Base-by-base conservation (phyloP, 2,888 invertebrate species). In the Vesta saturnalis region DNA sequence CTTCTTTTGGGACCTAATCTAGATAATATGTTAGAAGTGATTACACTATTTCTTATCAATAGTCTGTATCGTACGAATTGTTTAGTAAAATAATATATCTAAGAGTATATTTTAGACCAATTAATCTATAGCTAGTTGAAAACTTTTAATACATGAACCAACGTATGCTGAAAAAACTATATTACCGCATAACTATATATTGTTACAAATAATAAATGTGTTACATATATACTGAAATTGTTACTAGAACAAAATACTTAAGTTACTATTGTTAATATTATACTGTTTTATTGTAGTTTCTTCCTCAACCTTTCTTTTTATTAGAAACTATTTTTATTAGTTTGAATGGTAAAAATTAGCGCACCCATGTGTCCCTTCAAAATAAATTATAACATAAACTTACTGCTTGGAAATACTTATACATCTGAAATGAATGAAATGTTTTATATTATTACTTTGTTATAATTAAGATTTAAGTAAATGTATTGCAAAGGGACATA, bases 171-270 rank as follows among this genome's bases (percentile, higher is more conserved):
- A 62, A n/a, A 60, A 43, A 56, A 16, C 43, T 60, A 60, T 64
- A 64, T 54, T 56, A 35, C 43, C 60, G 58, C 54, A 67, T 67
- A 60, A 43, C 30, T 57, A 58, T 63, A 65, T 60, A 67, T 68
- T 68, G 64, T 68, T 68, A 68, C 49, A 55, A 57, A 64, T 74
- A 75, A 77, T 77, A 73, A 73, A 74, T 77, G 75, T 76, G 67
- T 72, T 74, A 71, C 74, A 74, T 72, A 72, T 76, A 77, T 78
- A 78, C 77, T 77, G 76, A 77, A 66, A 75, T 73, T 76, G 76
- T 78, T 76, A 76, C 67, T 72, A 73, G 74, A 75, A 68, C 67
- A 60, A 73, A 69, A 64, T 54, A 67, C 47, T 65, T 62, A 69
- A 57, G 60, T 43, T 52, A n/a, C 39, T n/a, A 39, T n/a, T 39